Evolutionary conservation across 1,140 invertebrate genomes (phyloP).

Genomic region (Tribolium madens): DNA sequence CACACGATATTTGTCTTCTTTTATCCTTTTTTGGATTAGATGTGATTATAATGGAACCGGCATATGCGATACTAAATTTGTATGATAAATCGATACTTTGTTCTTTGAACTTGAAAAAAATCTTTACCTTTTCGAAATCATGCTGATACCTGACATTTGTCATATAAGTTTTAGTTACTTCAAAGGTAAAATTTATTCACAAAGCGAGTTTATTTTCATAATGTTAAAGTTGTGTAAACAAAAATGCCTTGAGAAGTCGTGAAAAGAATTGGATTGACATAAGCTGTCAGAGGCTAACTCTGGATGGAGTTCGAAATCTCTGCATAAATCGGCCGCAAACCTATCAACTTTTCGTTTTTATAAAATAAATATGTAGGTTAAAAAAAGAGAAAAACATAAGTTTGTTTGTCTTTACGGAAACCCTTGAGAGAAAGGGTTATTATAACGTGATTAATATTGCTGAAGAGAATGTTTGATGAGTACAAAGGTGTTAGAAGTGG

Average conservation of each 20-base stretch:
- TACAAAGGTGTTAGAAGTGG: constrained; percentile 20
- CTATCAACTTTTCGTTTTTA: background rate
- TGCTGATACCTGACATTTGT: constrained; percentile 25
- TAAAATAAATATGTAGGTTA: constrained; percentile 5
- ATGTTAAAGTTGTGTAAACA: constrained; percentile 23
- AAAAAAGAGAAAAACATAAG: background rate
- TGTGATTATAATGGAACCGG: background rate
- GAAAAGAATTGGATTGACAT: constrained; percentile 30
- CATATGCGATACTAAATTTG: constrained; percentile 6
- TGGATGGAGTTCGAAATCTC: constrained; percentile 19
- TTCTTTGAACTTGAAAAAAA: background rate
- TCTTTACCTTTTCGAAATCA: constrained; percentile 3
- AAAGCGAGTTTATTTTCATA: constrained; percentile 30
- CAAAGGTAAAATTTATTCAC: constrained; percentile 21
- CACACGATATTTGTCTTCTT: background rate
- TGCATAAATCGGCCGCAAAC: constrained; percentile 21
- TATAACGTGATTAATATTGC: constrained; percentile 13
- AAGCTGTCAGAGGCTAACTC: constrained; percentile 32
- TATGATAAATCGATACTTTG: constrained; percentile 10
- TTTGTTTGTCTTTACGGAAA: background rate
- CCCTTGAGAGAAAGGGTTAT: background rate
- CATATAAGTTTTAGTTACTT: constrained; percentile 11
- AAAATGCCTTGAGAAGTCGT: constrained; percentile 14
- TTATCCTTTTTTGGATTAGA: background rate
- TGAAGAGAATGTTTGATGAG: constrained; percentile 3